These are phyloP conservation scores for Henricia sp. DNA, from an alignment of 53 echinoderm and acorn worm genomes.

Conservation along the genomic window DNA sequence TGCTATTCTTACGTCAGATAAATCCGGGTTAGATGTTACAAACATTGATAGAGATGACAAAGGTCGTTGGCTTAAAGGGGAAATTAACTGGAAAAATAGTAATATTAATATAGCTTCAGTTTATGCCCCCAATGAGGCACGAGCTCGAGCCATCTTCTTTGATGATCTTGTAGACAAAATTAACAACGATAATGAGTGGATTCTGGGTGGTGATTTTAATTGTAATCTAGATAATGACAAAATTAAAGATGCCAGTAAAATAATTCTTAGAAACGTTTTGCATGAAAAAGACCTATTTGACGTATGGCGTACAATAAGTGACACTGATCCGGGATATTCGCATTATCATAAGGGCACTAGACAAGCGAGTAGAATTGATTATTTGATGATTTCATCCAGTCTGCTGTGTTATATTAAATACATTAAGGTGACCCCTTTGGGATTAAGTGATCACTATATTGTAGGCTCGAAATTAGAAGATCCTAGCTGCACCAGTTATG, in stretches of 20 bases:
- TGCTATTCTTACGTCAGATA: neutral
- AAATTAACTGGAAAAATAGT: neutral
- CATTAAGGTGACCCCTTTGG: neutral
- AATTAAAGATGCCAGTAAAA: neutral
- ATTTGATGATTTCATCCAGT: neutral
- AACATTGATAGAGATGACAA: neutral
- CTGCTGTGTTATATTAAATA: neutral
- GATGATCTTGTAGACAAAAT: neutral
- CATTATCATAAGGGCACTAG: neutral
- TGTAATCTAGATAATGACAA: neutral
- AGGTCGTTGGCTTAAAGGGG: neutral
- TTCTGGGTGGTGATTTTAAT: slow-evolving; percentile 20
- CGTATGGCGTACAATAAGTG: neutral
- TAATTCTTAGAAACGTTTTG: neutral
- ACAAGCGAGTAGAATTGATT: slow-evolving; percentile 1
- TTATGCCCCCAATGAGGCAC: neutral
- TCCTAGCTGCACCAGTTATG: neutral
- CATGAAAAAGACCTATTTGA: slow-evolving; percentile 10
- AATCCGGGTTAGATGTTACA: neutral
- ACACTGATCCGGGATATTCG: neutral
- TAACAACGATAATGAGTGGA: neutral
- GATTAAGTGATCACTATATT: neutral
- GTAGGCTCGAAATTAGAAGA: neutral
- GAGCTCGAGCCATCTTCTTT: neutral
- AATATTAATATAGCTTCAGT: neutral